Conservation (phyloP, 2,797 vertebrate species). For the Nyctalus aviator region DNA sequence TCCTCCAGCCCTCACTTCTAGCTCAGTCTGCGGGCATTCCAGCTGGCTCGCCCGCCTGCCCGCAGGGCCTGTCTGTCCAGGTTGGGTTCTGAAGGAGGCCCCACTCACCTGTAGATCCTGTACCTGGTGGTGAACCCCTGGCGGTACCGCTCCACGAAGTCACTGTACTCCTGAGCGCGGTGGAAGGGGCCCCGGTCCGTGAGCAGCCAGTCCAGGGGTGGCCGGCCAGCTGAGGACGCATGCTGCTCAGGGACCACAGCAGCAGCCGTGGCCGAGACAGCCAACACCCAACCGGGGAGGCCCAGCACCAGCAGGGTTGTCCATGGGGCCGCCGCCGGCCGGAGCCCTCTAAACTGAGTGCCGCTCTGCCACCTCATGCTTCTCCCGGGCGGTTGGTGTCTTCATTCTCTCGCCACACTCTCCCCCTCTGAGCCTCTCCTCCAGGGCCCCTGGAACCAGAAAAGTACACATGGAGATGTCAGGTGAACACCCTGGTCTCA, state of each 20-base stretch:
- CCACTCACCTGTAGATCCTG: slow-evolving; percentile 97
- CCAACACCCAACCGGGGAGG: slow-evolving; percentile 87
- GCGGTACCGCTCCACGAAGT: slow-evolving; percentile 96
- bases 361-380: slow-evolving; percentile 96
- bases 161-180: slow-evolving; percentile 95
- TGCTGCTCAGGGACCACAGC: slow-evolving; percentile 89
- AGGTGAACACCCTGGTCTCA: not conserved
- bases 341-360: slow-evolving; percentile 91
- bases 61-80: not conserved
- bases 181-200: slow-evolving; percentile 98
- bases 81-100: not conserved
- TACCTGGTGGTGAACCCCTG: slow-evolving; percentile 98
- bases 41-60: not conserved
- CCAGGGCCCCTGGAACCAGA: slow-evolving; percentile 83
- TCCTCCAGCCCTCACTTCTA: not conserved
- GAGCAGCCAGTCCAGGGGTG: slow-evolving; percentile 97
- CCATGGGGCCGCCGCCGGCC: slow-evolving; percentile 92
- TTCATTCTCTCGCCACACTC: slow-evolving; percentile 97
- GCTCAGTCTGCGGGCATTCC: not conserved
- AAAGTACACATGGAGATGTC: not conserved
- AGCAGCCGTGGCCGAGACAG: slow-evolving; percentile 65
- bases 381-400: slow-evolving; percentile 92
- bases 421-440: slow-evolving; percentile 69
- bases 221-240: slow-evolving; percentile 86
- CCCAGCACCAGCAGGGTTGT: slow-evolving; percentile 91